phyloP scores from a whole-genome alignment of 2,113 vertebrate species.

The Ochotona princeps region DNA sequence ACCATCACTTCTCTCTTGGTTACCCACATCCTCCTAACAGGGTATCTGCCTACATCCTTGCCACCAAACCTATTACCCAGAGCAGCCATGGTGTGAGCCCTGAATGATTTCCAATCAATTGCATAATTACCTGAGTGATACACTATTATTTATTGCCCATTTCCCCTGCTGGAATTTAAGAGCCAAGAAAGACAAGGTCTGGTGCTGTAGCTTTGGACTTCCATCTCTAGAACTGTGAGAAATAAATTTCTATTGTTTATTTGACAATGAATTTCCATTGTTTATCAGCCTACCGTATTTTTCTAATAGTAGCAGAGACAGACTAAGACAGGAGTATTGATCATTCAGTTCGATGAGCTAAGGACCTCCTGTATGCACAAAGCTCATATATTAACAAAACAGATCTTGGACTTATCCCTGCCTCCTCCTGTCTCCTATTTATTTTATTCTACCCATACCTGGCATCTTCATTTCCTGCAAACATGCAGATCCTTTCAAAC shows the following conservation, averaged over 20 bases:
- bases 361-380: neutral
- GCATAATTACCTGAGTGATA: neutral
- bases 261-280: too few species aligned
- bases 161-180: neutral
- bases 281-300: too few species aligned
- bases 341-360: neutral
- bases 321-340: neutral
- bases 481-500: constrained; percentile 22
- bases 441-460: neutral
- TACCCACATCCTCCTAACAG: neutral
- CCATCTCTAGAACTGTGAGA: neutral
- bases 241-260: neutral
- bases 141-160: neutral
- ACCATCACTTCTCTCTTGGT: too few species aligned
- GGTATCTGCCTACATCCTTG: neutral
- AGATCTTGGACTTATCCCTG: neutral
- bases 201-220: neutral
- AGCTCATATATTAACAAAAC: neutral
- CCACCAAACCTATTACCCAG: neutral
- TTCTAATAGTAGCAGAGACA: neutral
- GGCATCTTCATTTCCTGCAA: neutral
- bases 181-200: too few species aligned
- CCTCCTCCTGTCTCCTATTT: neutral
- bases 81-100: neutral
- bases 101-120: neutral